Base-by-base conservation (phyloP, 1,140 invertebrate species). In the Heliconius congener region DNA sequence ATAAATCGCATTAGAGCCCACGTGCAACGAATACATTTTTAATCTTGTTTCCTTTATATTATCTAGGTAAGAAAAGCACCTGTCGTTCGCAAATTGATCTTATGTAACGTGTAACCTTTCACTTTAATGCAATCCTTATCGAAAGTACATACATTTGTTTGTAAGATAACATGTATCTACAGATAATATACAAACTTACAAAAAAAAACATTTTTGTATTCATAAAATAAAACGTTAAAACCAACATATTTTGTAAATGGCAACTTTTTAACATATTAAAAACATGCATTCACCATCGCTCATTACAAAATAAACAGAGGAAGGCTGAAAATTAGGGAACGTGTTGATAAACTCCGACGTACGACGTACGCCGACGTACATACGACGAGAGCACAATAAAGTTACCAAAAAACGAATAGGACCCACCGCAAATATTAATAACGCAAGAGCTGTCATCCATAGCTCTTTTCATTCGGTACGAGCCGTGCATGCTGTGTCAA, bases 1-100 rank as follows among this genome's bases (percentile, higher is more conserved):
- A 94, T 92, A 94, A 93, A 94, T 93, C 90, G 92, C 89, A 93
- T 94, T 93, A 94, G 87, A 84, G 88, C 89, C 90, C 91, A 92
- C 91, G 92, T 94, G 91, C 88, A 85, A 81, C 77, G 92, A 93
- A 93, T 94, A 92, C 89, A 92, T 92, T 93, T 94, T 94, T 94
- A 94, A 94, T 94, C 93, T 90, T 90, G 90, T 93, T 92, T 91
- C 90, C 90, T 93, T 91, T 91, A 89, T 90, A 92, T 90, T 89
- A 91, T 90, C 87, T 88, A 75, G 85, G 87, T 90, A 86, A 89
- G 90, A 83, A 88, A 91, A 88, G 87, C 85, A 87, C 80, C 82
- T 87, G 76, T 83, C 79, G 84, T 78, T 79, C 60, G 80, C 78
- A 84, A 79, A 81, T 74, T 79, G 75, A 77, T 83, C 77, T 74